Evolutionary conservation across 2,888 invertebrate species (phyloP), one percentile per base, ranked within the genome.

Genomic region (Noctua janthina): DNA sequence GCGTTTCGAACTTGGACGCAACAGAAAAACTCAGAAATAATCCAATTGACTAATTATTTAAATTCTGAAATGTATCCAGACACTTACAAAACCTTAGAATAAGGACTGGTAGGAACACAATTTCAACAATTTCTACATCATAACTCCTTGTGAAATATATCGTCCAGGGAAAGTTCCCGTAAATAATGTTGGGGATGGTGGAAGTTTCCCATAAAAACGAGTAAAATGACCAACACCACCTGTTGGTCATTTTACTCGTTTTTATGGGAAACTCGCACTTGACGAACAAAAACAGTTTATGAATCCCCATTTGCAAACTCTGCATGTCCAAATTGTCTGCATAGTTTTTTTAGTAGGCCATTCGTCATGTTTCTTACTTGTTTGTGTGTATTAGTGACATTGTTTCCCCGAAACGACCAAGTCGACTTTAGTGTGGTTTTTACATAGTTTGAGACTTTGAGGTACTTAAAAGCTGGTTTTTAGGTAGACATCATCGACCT

Each of bases 391-490:
- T 49, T 49, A 62, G 43, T 82, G 43, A 43, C 75, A 80, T 74
- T 75, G 51, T 73, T 83, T 76, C 73, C 62, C 73, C 56, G 80
- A 83, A 83, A 80, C 20, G 8, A 54, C 29, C 23, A 29, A 64
- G 71, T 59, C 35, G n/a, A 49, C 72, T 72, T 67, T n/a, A 68
- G 46, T 74, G 79, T 46, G 29, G 39, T 46, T 79, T 43, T 83
- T 76, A 43, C 49, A 78, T 67, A 84, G 46, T 54, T 73, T 74
- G 20, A 66, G 35, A 66, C 66, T 39, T 66, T 49, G 67, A 67
- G 35, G 67, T 71, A 74, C 66, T 74, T 76, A 66, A 70, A 77
- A 74, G n/a, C 73, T 70, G 68, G 84, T 74, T 84, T 76, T 76
- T 70, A 29, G 66, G 35, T 29, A 74, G 76, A 76, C 69, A 76